Conservation (phyloP, 2,888 invertebrate genomes). For the Encarsia formosa region DNA sequence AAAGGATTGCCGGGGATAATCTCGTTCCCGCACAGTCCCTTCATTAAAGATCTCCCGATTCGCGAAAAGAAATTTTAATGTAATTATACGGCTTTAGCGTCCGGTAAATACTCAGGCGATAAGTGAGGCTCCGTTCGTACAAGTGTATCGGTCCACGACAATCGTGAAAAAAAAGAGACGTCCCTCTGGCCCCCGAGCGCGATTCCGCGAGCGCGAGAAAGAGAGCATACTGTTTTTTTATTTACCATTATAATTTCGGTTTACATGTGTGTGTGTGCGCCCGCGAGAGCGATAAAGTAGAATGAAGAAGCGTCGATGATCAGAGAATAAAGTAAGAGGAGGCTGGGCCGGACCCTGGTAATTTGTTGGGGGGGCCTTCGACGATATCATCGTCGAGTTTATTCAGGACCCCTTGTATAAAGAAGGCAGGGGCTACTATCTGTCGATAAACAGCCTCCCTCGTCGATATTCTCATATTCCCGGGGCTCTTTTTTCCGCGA, state of each 20-base stretch:
- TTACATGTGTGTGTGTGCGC: conserved; percentile 35
- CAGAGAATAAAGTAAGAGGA: conserved; percentile 8
- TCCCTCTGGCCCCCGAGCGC: no score
- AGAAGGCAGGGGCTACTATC: conserved; percentile 17
- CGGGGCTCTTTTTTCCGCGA: conserved; percentile 8
- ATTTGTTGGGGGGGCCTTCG: conserved; percentile 39
- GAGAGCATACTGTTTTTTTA: background rate
- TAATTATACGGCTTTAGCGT: conserved; percentile 23
- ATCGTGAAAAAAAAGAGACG: conserved; percentile 14
- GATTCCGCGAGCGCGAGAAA: no score
- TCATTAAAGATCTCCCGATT: conserved; percentile 24
- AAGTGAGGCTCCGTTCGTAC: background rate
- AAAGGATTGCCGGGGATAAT: no score
- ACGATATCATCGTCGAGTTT: conserved; percentile 42
- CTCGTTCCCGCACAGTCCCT: background rate
- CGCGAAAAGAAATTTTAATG: conserved; percentile 24
- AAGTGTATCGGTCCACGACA: conserved; percentile 17
- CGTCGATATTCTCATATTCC: conserved; percentile 19
- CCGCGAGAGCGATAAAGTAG: conserved; percentile 31
- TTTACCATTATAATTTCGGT: conserved; percentile 44
- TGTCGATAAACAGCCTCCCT: conserved; percentile 33
- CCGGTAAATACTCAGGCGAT: conserved; percentile 18
- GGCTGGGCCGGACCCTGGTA: conserved; percentile 30
- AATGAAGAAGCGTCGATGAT: conserved; percentile 13
- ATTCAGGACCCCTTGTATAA: conserved; percentile 20